Conservation (phyloP, 2,797 vertebrate species). For the Esox masquinongy region DNA sequence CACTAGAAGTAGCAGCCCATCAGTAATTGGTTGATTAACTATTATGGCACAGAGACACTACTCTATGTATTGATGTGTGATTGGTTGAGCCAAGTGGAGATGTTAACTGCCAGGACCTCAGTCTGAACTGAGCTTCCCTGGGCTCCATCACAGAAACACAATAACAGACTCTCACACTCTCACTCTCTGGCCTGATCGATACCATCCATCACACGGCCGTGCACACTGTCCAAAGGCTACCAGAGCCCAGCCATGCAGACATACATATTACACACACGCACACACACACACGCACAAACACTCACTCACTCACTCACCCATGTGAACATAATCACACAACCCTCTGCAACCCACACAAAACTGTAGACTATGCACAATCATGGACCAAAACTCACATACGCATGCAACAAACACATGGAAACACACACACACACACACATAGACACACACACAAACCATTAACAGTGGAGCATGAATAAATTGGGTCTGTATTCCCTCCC, state of each 20-base stretch:
- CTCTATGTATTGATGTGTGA: not conserved
- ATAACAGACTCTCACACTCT: not conserved
- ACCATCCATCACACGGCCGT: not conserved
- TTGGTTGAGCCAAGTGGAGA: not conserved
- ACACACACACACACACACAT: too few relatives aligned
- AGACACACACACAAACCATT: too few relatives aligned
- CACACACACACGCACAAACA: not conserved
- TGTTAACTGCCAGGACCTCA: not conserved
- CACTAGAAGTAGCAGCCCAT: not conserved
- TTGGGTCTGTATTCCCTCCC: conserved; percentile 9
- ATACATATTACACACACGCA: not conserved
- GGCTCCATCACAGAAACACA: not conserved
- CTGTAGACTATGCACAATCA: too few relatives aligned
- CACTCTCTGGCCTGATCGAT: not conserved
- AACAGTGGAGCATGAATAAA: too few relatives aligned
- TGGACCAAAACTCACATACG: too few relatives aligned
- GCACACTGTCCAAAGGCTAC: not conserved
- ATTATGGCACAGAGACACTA: conserved; percentile 16
- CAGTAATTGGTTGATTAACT: not conserved
- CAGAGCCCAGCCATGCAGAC: not conserved
- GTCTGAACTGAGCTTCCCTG: not conserved
- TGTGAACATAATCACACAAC: too few relatives aligned
- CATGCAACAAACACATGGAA: too few relatives aligned
- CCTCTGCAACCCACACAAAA: too few relatives aligned
- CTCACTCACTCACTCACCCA: too few relatives aligned